Base-by-base conservation (phyloP, 2,888 invertebrate species). In the Acleris sparsana region DNA sequence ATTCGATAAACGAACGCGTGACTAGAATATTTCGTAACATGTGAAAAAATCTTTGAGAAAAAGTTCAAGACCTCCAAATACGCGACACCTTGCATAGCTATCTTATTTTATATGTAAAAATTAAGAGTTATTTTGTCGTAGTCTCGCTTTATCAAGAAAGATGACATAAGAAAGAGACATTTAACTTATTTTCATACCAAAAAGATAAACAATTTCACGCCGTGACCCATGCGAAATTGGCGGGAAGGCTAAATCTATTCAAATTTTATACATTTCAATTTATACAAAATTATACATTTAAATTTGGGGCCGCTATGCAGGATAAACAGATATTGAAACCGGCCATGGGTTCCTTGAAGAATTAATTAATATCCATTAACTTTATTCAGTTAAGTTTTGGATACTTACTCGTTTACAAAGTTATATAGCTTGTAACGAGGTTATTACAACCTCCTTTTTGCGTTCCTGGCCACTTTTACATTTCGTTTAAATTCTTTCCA, bases 211-310 rank as follows among this genome's bases (percentile, higher is more conserved):
- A 29, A 46, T 57, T 17, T 46, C 7, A 17, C n/a, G 57, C 5
- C 46, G 16, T 46, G 46, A 22, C 5, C 56, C 46, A 6, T 22
- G 7, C 44, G 17, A 22, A 46, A 25, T 57, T 57, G 25, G 43
- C n/a, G 17, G 25, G 11, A 44, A 56, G 55, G 65, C 55, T 65
- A 56, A 65, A 60, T 56, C n/a, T 63, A 61, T 65, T 65, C 60
- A 61, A 65, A 65, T 61, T 55, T 65, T 61, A 65, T 61, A 65
- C 65, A 62, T 67, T 59, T 67, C 58, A 63, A 63, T 56, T 63
- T 55, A 59, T 67, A 63, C 63, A 46, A 63, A 63, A 59, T 63
- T 63, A 59, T 60, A 63, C 55, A 59, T 63, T 67, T 62, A 66
- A 60, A 64, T 64, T 60, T 18, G 43, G 18, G 43, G 53, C 53